Conservation (phyloP, 2,888 invertebrate genomes). For the Epirrita christyi region DNA sequence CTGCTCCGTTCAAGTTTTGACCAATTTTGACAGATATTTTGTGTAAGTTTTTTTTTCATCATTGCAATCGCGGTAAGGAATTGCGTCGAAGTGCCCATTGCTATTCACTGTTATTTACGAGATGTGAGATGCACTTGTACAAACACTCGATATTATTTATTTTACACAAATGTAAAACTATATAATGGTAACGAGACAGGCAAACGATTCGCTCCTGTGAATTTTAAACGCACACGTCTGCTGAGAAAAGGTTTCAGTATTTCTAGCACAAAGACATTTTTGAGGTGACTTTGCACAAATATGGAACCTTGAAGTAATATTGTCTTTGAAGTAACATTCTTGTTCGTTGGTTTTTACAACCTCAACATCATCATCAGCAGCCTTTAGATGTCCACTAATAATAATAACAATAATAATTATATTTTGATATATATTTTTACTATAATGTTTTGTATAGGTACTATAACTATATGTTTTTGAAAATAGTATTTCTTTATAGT, state of each 20-base stretch:
- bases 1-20: no score
- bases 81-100: neutral
- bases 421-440: no score
- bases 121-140: conserved; percentile 15
- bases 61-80: conserved; percentile 8
- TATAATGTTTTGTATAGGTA: no score
- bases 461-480: no score
- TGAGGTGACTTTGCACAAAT: conserved; percentile 1
- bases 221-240: conserved; percentile 6
- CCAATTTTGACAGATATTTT: no score
- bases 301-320: neutral
- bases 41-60: conserved; percentile 1
- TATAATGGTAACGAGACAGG: conserved; percentile 3
- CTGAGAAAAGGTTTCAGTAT: neutral
- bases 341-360: neutral
- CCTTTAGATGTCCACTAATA: no score
- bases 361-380: no score
- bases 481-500: no score
- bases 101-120: conserved; percentile 6
- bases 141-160: conserved; percentile 6
- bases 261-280: conserved; percentile 1
- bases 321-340: neutral
- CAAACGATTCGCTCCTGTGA: conserved; percentile 17
- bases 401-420: no score
- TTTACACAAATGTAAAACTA: conserved; percentile 9